Base-by-base conservation (phyloP, 1,140 invertebrate species). In the Drosophila hydei region DNA sequence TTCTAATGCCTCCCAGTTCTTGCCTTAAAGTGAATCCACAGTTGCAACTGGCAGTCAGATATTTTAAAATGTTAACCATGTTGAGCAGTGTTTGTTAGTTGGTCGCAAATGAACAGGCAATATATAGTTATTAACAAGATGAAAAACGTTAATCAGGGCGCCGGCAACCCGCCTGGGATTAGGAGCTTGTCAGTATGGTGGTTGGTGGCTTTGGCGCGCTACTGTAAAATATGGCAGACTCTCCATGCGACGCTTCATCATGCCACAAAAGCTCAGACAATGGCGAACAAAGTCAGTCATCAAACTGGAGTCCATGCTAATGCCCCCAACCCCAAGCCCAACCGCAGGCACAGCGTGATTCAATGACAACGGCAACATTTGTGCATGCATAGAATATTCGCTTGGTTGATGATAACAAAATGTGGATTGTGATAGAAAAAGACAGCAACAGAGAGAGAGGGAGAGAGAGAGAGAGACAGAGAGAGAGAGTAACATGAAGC, bases 381-480 rank as follows among this genome's bases (percentile, higher is more conserved):
- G 78, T 88, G 83, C 83, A 88, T 88, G 83, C 83, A 88, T 88
- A 88, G 83, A 88, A 88, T 88, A 88, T 88, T 83, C 72, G 72
- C 58, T 75, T 30, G 3, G 78, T 69, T 88, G 83, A 88, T 88
- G 69, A 88, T 88, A 88, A 83, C 83, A 88, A 83, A 85, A 85
- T 85, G 77, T 67, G 67, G n/a, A 9, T 9, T 14, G 21, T 4
- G 27, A 42, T 30, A 38, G 14, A 21, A 27, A n/a, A 27, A 19
- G n/a, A 38, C 8, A 59, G 14, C 14, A 19, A 27, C 27, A 14
- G 38, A 19, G 42, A 11, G 47, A 38, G 27, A 36, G 9, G 18
- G 47, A 21, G 21, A 16, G 23, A n/a, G 16, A 64, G 7, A n/a
- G n/a, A n/a, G n/a, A n/a, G n/a, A n/a, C n/a, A n/a, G 47, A 50